Evolutionary conservation across 2,113 vertebrate species (phyloP).

Genomic region (Benitochromis conjunctus): DNA sequence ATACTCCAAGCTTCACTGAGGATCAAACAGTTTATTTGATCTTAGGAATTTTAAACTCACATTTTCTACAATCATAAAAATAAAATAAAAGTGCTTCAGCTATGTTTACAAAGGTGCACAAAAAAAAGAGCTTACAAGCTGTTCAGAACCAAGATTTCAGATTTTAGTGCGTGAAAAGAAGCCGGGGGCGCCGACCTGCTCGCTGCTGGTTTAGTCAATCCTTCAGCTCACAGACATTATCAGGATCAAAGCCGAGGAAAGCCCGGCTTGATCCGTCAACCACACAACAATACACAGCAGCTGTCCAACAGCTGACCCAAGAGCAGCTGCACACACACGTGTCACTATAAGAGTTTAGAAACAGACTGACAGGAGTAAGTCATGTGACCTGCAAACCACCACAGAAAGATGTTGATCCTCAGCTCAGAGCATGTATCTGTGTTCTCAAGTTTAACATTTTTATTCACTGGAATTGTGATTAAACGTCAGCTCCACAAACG

Average conservation of each 20-base stretch:
- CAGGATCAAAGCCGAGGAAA: background rate
- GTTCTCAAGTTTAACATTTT: background rate
- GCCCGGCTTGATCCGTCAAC: background rate
- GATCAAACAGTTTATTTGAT: background rate
- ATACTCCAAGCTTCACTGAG: background rate
- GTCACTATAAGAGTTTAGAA: background rate
- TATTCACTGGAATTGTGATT: background rate
- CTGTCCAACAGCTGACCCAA: background rate
- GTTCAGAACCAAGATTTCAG: background rate
- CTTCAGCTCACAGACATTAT: background rate
- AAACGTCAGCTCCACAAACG: background rate
- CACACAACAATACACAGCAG: background rate
- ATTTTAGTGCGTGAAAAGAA: background rate
- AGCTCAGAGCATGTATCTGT: background rate
- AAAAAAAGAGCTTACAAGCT: background rate
- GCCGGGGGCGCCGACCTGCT: background rate
- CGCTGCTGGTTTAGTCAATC: background rate
- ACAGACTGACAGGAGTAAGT: background rate
- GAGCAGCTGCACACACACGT: background rate
- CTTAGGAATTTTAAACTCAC: background rate
- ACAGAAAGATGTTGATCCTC: background rate
- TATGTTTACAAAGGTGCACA: background rate
- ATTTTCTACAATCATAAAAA: background rate
- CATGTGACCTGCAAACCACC: background rate
- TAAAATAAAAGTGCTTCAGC: background rate